phyloP scores from a whole-genome alignment of 64 coral and sea anemone species.

The Acropora yongei region DNA sequence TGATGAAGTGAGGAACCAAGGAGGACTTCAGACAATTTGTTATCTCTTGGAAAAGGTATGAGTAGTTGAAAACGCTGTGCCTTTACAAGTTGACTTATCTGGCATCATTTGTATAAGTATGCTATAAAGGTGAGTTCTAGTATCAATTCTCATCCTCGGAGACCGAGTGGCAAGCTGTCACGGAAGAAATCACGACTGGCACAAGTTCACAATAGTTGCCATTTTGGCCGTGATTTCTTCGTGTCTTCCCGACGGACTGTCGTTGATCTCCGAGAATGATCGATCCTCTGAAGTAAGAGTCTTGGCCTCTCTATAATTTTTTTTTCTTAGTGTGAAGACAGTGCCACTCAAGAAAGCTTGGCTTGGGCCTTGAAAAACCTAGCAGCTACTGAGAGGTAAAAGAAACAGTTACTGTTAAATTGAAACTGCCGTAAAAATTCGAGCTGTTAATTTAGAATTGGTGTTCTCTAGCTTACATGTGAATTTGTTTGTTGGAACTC shows the following conservation, averaged over 20 bases:
- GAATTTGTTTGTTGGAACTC: background rate
- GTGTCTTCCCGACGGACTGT: too few relatives aligned
- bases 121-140: background rate
- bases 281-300: too few relatives aligned
- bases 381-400: slow-evolving; percentile 83
- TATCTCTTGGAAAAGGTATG: slow-evolving; percentile 87
- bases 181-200: too few relatives aligned
- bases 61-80: too few relatives aligned
- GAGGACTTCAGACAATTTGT: slow-evolving; percentile 87
- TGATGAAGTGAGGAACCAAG: slow-evolving; percentile 83
- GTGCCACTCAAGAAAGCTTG: slow-evolving; percentile 65
- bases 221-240: too few relatives aligned
- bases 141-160: too few relatives aligned
- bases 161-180: too few relatives aligned
- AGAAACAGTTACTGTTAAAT: background rate
- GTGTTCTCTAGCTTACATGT: background rate
- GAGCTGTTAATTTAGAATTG: background rate
- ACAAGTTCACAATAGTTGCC: too few relatives aligned
- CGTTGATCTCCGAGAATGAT: too few relatives aligned
- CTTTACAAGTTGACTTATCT: too few relatives aligned
- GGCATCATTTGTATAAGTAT: background rate
- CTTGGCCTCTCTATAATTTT: background rate
- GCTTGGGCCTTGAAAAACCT: slow-evolving; percentile 93
- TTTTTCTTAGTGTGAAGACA: slow-evolving; percentile 43
- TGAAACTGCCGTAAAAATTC: background rate